A percentile compares a stretch with the other conserved stretches of the same genome.
Evolutionary conservation across 2,797 vertebrate species (phyloP).

Genomic region (Tenualosa thibaudeaui): DNA sequence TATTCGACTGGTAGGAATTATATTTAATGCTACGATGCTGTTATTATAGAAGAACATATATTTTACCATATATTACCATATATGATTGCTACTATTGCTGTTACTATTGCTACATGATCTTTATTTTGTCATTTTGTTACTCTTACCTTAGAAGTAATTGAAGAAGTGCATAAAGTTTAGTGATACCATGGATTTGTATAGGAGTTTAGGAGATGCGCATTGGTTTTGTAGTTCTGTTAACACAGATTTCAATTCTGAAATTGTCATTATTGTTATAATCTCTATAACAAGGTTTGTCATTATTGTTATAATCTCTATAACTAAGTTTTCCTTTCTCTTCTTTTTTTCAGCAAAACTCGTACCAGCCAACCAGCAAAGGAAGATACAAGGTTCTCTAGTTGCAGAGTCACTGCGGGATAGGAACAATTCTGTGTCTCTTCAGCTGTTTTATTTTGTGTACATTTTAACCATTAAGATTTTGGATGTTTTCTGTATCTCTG

Average conservation of each 20-base stretch:
- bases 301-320: background rate
- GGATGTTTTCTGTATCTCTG: background rate
- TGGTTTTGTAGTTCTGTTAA: too few relatives aligned
- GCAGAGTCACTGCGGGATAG: background rate
- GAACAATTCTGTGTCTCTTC: background rate
- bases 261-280: background rate
- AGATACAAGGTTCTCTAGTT: slow-evolving; percentile 96
- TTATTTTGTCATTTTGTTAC: too few relatives aligned
- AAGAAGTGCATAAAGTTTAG: too few relatives aligned
- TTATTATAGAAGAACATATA: background rate
- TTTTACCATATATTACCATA: too few relatives aligned
- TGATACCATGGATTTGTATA: too few relatives aligned
- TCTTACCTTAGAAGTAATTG: too few relatives aligned
- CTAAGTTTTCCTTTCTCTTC: background rate
- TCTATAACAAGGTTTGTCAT: too few relatives aligned
- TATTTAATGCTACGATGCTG: background rate
- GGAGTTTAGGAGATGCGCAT: too few relatives aligned
- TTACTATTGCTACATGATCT: background rate
- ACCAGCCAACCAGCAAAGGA: slow-evolving; percentile 98
- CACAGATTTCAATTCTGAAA: too few relatives aligned
- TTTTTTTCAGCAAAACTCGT: slow-evolving; percentile 93
- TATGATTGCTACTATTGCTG: too few relatives aligned
- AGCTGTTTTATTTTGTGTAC: slow-evolving; percentile 12
- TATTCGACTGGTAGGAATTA: slow-evolving; percentile 89
- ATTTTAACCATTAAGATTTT: slow-evolving; percentile 17